Percentiles rank a stretch among this genome's conserved stretches.
phyloP scores from a whole-genome alignment of 2,888 invertebrate genomes.

The Iselma pallidipennis region DNA sequence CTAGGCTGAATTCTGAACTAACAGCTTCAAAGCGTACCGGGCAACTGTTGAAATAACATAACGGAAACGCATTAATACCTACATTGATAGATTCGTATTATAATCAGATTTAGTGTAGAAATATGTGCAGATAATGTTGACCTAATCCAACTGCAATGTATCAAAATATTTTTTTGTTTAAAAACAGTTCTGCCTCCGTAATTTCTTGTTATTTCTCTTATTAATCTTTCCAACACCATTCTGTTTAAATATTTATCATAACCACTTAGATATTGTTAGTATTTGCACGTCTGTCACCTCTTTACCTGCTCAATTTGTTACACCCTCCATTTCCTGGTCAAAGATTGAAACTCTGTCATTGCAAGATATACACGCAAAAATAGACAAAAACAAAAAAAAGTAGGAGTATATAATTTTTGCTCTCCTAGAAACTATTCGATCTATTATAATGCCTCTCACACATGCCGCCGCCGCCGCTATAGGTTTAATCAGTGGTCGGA shows the following conservation, averaged over 20 bases:
- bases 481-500: conserved; percentile 23
- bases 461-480: conserved; percentile 3
- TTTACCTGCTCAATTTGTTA: neutral
- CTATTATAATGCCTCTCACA: neutral
- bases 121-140: no score
- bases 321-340: neutral
- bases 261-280: neutral
- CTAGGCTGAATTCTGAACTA: neutral
- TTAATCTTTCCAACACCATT: neutral
- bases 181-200: neutral
- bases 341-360: neutral
- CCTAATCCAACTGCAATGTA: neutral
- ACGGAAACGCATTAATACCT: neutral
- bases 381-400: neutral
- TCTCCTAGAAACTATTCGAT: neutral
- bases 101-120: neutral
- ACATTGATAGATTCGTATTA: neutral
- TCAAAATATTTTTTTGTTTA: neutral
- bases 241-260: neutral
- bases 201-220: neutral
- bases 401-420: neutral
- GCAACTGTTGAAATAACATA: neutral
- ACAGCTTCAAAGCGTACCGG: neutral
- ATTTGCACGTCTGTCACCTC: neutral
- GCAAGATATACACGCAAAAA: neutral